Conservation (phyloP, 2,113 vertebrate genomes). For the Talpa occidentalis region DNA sequence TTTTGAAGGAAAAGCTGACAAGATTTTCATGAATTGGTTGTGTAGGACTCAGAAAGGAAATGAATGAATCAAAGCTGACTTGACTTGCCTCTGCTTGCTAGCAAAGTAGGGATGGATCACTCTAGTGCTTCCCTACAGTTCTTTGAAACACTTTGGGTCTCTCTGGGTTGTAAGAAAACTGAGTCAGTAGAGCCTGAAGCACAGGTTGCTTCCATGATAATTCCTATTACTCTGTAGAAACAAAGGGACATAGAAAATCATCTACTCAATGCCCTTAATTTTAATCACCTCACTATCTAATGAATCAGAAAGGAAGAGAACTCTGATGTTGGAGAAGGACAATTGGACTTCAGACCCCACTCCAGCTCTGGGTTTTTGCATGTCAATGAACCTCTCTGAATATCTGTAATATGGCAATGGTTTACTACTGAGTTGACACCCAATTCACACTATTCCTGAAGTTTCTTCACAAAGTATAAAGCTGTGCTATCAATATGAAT, state of each 20-base stretch:
- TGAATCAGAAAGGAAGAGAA: constrained; percentile 37
- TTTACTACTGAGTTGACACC: neutral
- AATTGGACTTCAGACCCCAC: neutral
- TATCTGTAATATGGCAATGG: neutral
- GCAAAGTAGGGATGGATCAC: neutral
- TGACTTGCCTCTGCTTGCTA: neutral
- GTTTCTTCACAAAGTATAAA: constrained; percentile 29
- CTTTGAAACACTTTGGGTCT: constrained; percentile 16
- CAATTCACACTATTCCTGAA: neutral
- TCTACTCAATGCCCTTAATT: constrained; percentile 36
- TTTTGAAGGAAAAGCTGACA: too few species aligned
- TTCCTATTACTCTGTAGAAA: neutral
- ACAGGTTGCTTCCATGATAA: neutral
- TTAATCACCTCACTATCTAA: constrained; percentile 47
- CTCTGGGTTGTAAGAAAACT: neutral
- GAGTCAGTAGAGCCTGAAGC: neutral
- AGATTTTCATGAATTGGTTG: neutral
- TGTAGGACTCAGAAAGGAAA: neutral
- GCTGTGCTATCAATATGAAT: neutral
- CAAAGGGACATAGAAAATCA: neutral
- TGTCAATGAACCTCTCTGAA: neutral
- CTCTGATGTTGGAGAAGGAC: neutral
- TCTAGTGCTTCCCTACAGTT: neutral
- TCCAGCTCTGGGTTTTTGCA: neutral
- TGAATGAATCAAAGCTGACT: neutral